phyloP scores from a whole-genome alignment of 2,888 invertebrate genomes.

The Cepaea hortensis region DNA sequence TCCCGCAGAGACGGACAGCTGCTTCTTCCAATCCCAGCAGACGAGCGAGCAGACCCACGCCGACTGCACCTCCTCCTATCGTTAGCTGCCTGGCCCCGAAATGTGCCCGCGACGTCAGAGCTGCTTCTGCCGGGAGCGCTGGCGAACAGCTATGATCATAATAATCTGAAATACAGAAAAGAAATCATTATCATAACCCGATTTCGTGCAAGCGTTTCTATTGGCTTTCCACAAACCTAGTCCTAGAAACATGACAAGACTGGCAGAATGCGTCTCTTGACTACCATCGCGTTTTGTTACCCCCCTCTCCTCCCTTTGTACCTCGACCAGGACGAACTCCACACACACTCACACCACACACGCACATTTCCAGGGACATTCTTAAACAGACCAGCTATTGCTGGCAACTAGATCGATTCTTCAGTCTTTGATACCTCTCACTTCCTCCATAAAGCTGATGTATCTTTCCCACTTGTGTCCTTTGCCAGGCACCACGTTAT shows the following conservation, averaged over 20 bases:
- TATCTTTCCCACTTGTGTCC: neutral
- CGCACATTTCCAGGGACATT: neutral
- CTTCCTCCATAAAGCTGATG: too few species aligned
- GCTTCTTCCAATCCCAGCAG: constrained; percentile 31
- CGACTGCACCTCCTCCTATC: constrained; percentile 2
- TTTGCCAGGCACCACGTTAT: too few species aligned
- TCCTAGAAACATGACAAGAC: constrained; percentile 27
- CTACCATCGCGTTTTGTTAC: neutral
- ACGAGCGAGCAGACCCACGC: constrained; percentile 12
- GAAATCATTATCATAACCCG: constrained; percentile 46
- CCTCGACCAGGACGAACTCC: neutral
- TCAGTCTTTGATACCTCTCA: neutral
- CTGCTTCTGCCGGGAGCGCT: constrained; percentile 12
- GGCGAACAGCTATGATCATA: constrained; percentile 22
- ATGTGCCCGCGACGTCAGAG: constrained; percentile 17
- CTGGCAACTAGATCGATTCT: neutral
- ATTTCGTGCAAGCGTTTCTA: constrained; percentile 33
- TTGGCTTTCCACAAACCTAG: constrained; percentile 38
- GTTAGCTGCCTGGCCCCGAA: constrained; percentile 5
- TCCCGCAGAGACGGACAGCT: constrained; percentile 13
- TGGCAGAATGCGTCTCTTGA: neutral
- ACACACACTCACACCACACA: neutral
- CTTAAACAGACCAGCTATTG: neutral
- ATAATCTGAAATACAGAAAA: constrained; percentile 40
- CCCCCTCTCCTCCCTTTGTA: neutral